phyloP scores from a whole-genome alignment of 1,140 invertebrate species.

The Piezodorus guildinii region DNA sequence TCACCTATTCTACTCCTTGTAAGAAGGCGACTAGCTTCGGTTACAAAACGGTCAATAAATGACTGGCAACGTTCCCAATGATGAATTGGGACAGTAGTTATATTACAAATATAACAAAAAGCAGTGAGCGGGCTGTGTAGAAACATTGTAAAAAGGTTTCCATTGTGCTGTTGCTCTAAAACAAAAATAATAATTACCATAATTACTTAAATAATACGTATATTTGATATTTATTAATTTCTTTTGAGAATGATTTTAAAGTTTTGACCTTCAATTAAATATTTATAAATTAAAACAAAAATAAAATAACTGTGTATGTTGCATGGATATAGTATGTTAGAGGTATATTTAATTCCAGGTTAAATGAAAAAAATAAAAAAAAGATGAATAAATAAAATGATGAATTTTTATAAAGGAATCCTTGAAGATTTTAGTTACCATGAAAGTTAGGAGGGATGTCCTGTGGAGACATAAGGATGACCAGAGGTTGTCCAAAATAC shows the following conservation, averaged over 20 bases:
- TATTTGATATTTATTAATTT: too few species aligned
- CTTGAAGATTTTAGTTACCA: slow-evolving; percentile 39
- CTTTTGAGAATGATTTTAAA: too few species aligned
- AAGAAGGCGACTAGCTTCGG: slow-evolving; percentile 74
- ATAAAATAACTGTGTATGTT: too few species aligned
- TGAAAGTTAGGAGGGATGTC: slow-evolving; percentile 73
- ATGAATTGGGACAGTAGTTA: slow-evolving; percentile 69
- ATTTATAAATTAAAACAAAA: too few species aligned
- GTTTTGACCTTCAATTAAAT: too few species aligned
- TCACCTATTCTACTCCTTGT: slow-evolving; percentile 72
- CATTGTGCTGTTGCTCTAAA: slow-evolving; percentile 79
- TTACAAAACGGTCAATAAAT: slow-evolving; percentile 79
- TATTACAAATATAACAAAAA: slow-evolving; percentile 84
- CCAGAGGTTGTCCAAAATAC: slow-evolving; percentile 88
- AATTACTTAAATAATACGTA: neutral
- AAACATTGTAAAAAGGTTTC: slow-evolving; percentile 89
- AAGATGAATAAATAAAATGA: too few species aligned
- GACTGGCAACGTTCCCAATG: slow-evolving; percentile 84
- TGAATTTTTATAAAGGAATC: too few species aligned
- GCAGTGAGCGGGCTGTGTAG: slow-evolving; percentile 87
- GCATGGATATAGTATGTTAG: too few species aligned
- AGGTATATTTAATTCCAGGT: too few species aligned
- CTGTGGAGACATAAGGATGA: slow-evolving; percentile 88
- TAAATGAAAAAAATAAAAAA: too few species aligned
- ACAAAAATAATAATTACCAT: slow-evolving; percentile 20